phyloP scores from a whole-genome alignment of 2,888 invertebrate genomes.

The Mesochorus sp. region DNA sequence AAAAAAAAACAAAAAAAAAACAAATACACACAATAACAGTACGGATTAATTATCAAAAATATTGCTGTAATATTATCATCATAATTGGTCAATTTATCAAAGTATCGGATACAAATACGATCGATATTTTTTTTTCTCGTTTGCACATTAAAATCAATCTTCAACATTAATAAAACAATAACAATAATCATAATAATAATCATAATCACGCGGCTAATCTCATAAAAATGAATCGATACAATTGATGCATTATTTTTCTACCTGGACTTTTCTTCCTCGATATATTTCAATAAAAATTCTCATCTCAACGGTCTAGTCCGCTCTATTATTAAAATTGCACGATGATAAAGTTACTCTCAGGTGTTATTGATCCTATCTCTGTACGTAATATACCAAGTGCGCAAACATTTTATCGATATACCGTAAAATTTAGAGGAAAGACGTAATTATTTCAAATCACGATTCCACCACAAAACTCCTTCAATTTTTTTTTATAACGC shows the following conservation, averaged over 20 bases:
- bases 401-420: constrained; percentile 31
- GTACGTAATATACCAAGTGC: constrained; percentile 19
- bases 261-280: background rate
- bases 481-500: too few species aligned
- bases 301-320: background rate
- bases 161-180: too few species aligned
- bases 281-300: background rate
- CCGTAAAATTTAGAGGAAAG: background rate
- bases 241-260: constrained; percentile 14
- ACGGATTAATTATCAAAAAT: too few species aligned
- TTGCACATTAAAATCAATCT: too few species aligned
- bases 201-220: background rate
- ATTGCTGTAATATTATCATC: too few species aligned
- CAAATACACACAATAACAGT: background rate
- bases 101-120: too few species aligned
- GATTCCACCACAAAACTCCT: too few species aligned
- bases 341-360: constrained; percentile 24
- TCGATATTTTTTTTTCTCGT: too few species aligned
- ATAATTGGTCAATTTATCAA: too few species aligned
- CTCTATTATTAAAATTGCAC: background rate
- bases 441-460: background rate
- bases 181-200: background rate
- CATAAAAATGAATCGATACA: background rate
- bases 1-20: too few species aligned
- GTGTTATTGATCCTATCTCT: constrained; percentile 34